Base-by-base conservation (phyloP, 2,113 vertebrate genomes). In the Anarrhichthys ocellatus region DNA sequence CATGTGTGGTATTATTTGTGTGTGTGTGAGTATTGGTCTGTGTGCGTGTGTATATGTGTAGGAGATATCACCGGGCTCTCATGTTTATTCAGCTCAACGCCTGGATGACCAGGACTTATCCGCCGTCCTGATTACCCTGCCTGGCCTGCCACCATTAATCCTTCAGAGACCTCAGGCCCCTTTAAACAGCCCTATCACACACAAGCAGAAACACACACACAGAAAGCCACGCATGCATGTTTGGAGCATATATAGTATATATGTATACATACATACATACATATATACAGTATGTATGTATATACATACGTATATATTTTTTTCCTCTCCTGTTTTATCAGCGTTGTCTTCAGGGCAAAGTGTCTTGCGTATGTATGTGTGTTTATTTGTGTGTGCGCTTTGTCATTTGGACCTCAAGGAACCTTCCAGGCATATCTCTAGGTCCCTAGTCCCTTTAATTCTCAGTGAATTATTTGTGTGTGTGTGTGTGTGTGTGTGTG, bases 31-130 rank as follows among this genome's bases (percentile, higher is more conserved):
- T 48, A 48, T 48, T 48, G 0, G 61, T 68, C 48, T 80, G 78
- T 78, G 73, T 74, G 73, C 61, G 29, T 74, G 63, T 72, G 59
- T 50, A 81, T 72, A 78, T 79, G 85, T 91, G 86, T 73, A 88
- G 90, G 77, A 86, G 93, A 91, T 91, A 94, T 89, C 88, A 87
- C 78, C 79, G 71, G 83, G 72, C 87, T 85, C 93, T 94, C 92
- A 94, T 95, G 91, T 93, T 95, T 94, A 94, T 94, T 94, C 91
- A 94, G 91, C 88, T 92, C 91, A 91, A 93, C 92, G 93, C 91
- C 93, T 94, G 91, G 92, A 89, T 92, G 92, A 92, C 89, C 89
- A 91, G 88, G 92, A 93, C 91, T 93, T 92, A 94, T 93, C 92
- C 92, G 82, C 87, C 87, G 90, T 92, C 89, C 93, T 94, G 94